phyloP scores from a whole-genome alignment of 2,888 invertebrate genomes.

The Steinernema hermaphroditum region DNA sequence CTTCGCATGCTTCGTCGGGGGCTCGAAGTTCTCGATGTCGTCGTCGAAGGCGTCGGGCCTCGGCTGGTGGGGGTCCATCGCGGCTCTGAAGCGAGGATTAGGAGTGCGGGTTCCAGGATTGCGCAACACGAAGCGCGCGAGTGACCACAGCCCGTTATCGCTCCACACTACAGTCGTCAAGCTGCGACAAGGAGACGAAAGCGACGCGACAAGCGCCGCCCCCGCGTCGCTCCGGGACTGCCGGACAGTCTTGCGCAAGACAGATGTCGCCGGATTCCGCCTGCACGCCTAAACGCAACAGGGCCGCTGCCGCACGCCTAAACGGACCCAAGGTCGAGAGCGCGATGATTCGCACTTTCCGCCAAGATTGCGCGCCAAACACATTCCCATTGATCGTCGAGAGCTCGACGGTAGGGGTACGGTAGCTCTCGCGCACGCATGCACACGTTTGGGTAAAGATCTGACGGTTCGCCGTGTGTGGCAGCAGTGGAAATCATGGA shows the following conservation, averaged over 20 bases:
- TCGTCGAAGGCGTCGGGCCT: neutral
- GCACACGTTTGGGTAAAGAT: too few species aligned
- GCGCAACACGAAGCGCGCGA: constrained; percentile 26
- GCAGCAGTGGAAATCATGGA: too few species aligned
- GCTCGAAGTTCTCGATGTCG: constrained; percentile 15
- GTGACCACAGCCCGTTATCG: neutral
- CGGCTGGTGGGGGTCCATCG: neutral
- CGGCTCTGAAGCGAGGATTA: neutral
- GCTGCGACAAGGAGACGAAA: constrained; percentile 3
- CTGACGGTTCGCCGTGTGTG: too few species aligned
- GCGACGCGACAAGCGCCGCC: constrained; percentile 16
- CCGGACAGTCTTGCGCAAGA: neutral
- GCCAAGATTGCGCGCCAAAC: too few species aligned
- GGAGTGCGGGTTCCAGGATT: neutral
- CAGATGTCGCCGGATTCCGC: too few species aligned
- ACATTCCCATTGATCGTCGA: neutral
- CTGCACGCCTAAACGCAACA: neutral
- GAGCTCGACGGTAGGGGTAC: neutral
- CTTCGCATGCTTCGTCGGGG: neutral
- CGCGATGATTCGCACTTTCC: too few species aligned
- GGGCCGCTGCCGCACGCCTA: neutral
- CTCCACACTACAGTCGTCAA: constrained; percentile 9
- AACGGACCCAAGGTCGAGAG: constrained; percentile 1
- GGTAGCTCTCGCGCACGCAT: neutral
- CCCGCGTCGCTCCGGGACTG: constrained; percentile 1